Evolutionary conservation across 2,888 invertebrate species (phyloP).

Genomic region (Drosophila monieri): DNA sequence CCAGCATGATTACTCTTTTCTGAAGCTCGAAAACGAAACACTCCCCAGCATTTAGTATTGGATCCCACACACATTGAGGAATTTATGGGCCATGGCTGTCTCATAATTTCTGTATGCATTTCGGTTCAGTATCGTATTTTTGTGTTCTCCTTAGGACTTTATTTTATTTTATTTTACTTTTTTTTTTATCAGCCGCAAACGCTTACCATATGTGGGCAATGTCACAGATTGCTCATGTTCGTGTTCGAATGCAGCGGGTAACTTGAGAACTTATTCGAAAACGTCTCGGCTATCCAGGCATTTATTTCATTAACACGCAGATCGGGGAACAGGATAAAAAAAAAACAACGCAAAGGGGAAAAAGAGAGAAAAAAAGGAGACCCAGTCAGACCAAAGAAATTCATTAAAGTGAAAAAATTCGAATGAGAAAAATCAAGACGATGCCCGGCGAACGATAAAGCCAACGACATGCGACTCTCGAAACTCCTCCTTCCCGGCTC

Average conservation of each 20-base stretch:
- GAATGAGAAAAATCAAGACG: constrained; percentile 56
- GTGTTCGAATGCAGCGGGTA: constrained; percentile 44
- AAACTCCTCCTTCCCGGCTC: constrained; percentile 13
- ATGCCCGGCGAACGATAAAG: constrained; percentile 72
- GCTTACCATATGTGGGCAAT: constrained; percentile 56
- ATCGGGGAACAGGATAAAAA: constrained; percentile 46
- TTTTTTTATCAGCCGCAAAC: constrained; percentile 39
- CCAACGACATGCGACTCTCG: constrained; percentile 69
- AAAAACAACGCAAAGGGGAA: constrained; percentile 27
- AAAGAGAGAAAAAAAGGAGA: constrained; percentile 1
- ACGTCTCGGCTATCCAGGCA: constrained; percentile 62
- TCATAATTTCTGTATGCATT: constrained; percentile 64
- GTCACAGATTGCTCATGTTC: constrained; percentile 71
- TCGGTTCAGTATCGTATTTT: constrained; percentile 36
- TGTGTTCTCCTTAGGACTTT: constrained; percentile 19
- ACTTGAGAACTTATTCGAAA: constrained; percentile 61
- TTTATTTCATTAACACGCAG: constrained; percentile 74
- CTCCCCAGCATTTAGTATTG: constrained; percentile 26
- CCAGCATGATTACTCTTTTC: constrained; percentile 17
- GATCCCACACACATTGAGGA: constrained; percentile 73
- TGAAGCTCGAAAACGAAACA: constrained; percentile 23
- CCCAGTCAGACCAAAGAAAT: constrained; percentile 51
- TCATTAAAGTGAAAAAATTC: constrained; percentile 56
- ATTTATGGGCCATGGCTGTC: constrained; percentile 62
- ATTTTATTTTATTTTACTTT: constrained; percentile 23